phyloP scores from a whole-genome alignment of 2,113 vertebrate species.

The Notiomystis cincta region DNA sequence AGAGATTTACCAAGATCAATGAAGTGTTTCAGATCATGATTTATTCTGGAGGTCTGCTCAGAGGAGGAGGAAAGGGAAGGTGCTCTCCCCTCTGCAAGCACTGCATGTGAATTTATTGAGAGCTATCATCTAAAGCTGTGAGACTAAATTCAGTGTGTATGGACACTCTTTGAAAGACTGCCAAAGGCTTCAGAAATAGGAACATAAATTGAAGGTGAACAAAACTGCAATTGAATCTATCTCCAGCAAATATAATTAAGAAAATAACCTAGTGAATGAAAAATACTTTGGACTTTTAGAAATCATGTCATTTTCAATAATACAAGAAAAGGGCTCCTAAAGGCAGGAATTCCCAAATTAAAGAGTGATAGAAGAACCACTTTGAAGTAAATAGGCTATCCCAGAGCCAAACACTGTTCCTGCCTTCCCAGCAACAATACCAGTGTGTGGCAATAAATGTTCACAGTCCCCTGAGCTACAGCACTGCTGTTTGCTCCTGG shows the following conservation, averaged over 20 bases:
- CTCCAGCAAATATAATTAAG: constrained; percentile 50
- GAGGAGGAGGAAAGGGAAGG: neutral
- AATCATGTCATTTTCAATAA: constrained; percentile 29
- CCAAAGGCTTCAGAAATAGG: constrained; percentile 46
- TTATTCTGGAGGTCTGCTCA: neutral
- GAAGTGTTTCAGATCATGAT: neutral
- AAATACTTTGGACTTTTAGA: constrained; percentile 24
- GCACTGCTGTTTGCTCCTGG: neutral
- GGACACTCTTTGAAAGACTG: constrained; percentile 38
- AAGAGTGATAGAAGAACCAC: neutral
- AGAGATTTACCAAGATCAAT: neutral
- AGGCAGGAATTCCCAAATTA: constrained; percentile 13
- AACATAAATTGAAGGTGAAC: constrained; percentile 26
- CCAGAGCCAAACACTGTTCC: constrained; percentile 16
- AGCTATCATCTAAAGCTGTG: neutral
- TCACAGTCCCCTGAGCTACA: neutral
- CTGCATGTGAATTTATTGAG: neutral
- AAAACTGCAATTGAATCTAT: constrained; percentile 22
- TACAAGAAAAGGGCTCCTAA: neutral
- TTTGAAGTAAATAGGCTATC: constrained; percentile 33
- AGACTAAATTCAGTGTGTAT: neutral
- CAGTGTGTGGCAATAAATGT: neutral
- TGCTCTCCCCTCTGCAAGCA: neutral
- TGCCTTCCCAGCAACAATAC: neutral
- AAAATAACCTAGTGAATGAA: constrained; percentile 37